Evolutionary conservation across 2,113 vertebrate genomes (phyloP).

Genomic region (Rhinolophus sinicus): DNA sequence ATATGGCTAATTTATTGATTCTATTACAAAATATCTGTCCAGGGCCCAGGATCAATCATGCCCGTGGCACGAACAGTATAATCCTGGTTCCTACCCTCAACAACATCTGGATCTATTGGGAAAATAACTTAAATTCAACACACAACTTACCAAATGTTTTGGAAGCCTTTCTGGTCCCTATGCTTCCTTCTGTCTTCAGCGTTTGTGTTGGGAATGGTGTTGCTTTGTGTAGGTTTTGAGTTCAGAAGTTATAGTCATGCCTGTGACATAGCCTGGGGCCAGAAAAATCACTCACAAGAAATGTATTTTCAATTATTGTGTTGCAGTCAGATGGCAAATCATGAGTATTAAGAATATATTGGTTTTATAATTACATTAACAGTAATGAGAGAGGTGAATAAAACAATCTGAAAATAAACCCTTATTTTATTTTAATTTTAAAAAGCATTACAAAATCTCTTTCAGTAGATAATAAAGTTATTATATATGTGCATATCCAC

Average conservation of each 20-base stretch:
- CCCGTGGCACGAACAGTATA: fast-evolving
- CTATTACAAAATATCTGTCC: too few species aligned
- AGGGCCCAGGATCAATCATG: not conserved
- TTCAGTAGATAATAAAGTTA: not conserved
- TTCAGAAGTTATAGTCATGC: fast-evolving
- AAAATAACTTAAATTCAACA: not conserved
- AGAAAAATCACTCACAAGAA: not conserved
- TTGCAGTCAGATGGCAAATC: not conserved
- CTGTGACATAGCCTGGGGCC: not conserved
- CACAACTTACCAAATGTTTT: not conserved
- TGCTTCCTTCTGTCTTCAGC: not conserved
- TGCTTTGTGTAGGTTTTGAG: not conserved
- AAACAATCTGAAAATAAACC: not conserved
- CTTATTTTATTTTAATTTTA: not conserved
- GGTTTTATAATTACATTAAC: not conserved
- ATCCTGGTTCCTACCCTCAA: not conserved
- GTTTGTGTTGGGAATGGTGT: not conserved
- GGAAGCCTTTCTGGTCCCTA: fast-evolving
- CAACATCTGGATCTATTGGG: not conserved
- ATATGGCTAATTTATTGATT: fast-evolving
- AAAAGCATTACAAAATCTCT: not conserved
- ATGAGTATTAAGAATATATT: not conserved
- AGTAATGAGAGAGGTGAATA: not conserved
- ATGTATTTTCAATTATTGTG: not conserved
- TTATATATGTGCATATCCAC: not conserved